Conservation (phyloP, 2,888 invertebrate species). For the Iphiclides podalirius region DNA sequence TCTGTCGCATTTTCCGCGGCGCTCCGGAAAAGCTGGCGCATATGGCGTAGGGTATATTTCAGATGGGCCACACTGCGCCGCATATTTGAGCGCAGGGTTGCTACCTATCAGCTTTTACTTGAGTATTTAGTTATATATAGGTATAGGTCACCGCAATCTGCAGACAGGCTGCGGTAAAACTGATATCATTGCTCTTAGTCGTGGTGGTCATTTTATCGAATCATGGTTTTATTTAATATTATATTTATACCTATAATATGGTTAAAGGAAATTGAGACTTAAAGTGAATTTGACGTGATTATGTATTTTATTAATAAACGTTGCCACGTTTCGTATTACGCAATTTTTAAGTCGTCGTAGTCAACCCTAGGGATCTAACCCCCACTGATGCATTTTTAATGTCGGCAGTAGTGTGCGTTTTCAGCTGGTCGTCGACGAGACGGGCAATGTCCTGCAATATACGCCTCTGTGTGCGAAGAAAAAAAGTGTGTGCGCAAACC, state of each 20-base stretch:
- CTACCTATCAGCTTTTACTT: too few relatives aligned
- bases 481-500: not conserved
- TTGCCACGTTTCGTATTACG: too few relatives aligned
- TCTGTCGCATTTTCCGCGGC: conserved; percentile 16
- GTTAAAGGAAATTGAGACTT: too few relatives aligned
- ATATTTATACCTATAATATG: too few relatives aligned
- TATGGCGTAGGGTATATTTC: conserved; percentile 12
- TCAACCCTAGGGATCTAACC: conserved; percentile 12
- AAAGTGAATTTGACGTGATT: too few relatives aligned
- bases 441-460: conserved; percentile 37
- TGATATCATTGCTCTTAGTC: too few relatives aligned
- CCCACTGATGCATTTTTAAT: conserved; percentile 22
- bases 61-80: conserved; percentile 13
- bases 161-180: too few relatives aligned
- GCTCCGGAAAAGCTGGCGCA: conserved; percentile 18
- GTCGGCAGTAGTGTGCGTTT: conserved; percentile 20
- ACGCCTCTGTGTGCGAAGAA: conserved; percentile 19
- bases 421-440: conserved; percentile 28
- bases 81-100: conserved; percentile 19
- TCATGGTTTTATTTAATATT: too few relatives aligned
- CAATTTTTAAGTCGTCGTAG: not conserved
- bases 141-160: too few relatives aligned
- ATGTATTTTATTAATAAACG: too few relatives aligned
- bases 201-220: too few relatives aligned
- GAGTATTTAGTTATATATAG: too few relatives aligned